Conservation (phyloP, 2,113 vertebrate genomes). For the Charadrius vociferus region DNA sequence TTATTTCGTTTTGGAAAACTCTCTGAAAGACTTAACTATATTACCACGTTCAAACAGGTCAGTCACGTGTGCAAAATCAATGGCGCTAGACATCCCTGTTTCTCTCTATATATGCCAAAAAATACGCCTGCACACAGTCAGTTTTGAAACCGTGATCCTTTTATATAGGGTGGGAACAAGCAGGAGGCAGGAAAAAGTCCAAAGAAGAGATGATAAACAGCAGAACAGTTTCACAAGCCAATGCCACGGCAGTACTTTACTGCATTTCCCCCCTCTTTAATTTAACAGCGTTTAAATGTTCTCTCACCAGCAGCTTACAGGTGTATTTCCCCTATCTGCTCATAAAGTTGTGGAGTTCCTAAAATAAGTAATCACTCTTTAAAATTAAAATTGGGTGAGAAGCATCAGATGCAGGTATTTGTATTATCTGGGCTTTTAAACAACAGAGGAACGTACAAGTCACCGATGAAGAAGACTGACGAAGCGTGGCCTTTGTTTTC, state of each 20-base stretch:
- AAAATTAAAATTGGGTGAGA: not conserved
- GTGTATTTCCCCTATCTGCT: not conserved
- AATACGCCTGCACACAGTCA: not conserved
- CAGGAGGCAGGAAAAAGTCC: not conserved
- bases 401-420: not conserved
- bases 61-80: not conserved
- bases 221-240: not conserved
- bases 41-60: not conserved
- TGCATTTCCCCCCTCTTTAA: not conserved
- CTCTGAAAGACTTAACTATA: not conserved
- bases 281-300: not conserved
- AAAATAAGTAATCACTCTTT: not conserved
- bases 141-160: not conserved
- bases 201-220: not conserved
- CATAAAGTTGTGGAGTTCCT: not conserved
- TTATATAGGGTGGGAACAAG: not conserved
- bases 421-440: not conserved
- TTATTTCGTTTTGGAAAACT: not conserved
- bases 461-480: not conserved
- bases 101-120: not conserved
- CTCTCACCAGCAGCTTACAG: not conserved
- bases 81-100: accelerated
- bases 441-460: not conserved
- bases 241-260: not conserved
- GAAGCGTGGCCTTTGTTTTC: constrained; percentile 13